Conservation (phyloP, 2,888 invertebrate genomes). For the Watsonalla binaria region DNA sequence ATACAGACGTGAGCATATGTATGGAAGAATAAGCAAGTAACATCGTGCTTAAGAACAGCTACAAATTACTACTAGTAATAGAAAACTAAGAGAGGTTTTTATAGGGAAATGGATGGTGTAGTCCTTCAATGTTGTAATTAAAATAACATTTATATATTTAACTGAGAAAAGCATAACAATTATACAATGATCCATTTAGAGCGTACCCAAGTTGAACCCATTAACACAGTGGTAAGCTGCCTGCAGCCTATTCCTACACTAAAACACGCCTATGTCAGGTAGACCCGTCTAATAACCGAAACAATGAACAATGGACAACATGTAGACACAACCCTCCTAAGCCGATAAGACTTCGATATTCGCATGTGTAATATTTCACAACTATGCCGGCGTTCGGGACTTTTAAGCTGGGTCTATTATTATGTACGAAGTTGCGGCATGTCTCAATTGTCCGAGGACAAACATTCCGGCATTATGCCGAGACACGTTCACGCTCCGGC, state of each 20-base stretch:
- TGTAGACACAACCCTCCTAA: conserved; percentile 10
- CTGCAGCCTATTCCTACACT: neutral
- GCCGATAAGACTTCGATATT: conserved; percentile 28
- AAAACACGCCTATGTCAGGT: neutral
- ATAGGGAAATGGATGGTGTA: too few relatives aligned
- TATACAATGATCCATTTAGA: too few relatives aligned
- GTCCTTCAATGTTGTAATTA: too few relatives aligned
- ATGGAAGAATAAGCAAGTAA: too few relatives aligned
- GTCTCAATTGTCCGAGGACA: conserved; percentile 38
- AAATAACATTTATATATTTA: too few relatives aligned
- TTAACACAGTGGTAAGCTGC: neutral
- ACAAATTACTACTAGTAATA: too few relatives aligned
- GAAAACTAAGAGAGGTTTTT: too few relatives aligned
- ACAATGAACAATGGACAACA: neutral
- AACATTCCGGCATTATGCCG: conserved; percentile 31
- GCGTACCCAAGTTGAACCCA: neutral
- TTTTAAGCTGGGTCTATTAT: conserved; percentile 35
- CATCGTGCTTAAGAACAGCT: too few relatives aligned
- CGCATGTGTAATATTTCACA: conserved; percentile 29
- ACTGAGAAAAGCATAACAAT: too few relatives aligned
- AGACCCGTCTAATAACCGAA: neutral
- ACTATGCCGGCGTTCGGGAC: conserved; percentile 24
- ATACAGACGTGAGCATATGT: too few relatives aligned
- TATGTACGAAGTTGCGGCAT: conserved; percentile 37
- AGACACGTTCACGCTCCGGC: conserved; percentile 21